Evolutionary conservation across 2,797 vertebrate genomes (phyloP), one percentile per base, ranked within the genome.

Genomic region (Poliocrania exsul): DNA sequence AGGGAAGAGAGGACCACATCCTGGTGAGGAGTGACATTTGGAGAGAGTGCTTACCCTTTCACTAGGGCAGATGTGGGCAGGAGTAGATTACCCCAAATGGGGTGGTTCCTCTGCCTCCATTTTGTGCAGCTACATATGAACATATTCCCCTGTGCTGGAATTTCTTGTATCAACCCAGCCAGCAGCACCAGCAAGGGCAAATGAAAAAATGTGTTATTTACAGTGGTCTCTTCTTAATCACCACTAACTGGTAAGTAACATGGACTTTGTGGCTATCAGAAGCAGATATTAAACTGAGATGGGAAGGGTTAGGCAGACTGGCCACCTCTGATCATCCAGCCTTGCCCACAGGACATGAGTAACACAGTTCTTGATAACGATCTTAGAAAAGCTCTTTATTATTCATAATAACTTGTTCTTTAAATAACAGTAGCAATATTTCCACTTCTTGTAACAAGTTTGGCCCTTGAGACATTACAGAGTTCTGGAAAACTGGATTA

Each of bases 401-500:
- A n/a, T 33, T 35, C 46, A 7, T 64, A 70, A 46, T 47, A 73
- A 28, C 14, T 54, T 85, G n/a, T 71, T 82, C 21, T 74, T 84
- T 71, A 80, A 77, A 69, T 40, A 92, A 35, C 5, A 8, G 13
- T n/a, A 29, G 49, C 13, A 81, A 51, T 49, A 72, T 4, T 16
- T 78, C 35, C 35, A 20, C 25, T 84, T 60, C 19, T 40, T 82
- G 9, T 83, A 37, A 65, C 11, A 64, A 78, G 40, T 79, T 81
- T 37, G 37, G 16, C 37, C 23, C 66, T 58, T 9, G 0, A 8
- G 46, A 67, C 13, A 15, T 40, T 88, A 21, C 50, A 81, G 67
- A 89, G 57, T 67, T 74, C 37, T 74, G 82, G 67, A 62, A 88
- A 71, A 28, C 19, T 80, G 74, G 71, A 78, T 91, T 38, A 71